Evolutionary conservation across 35 echinoderm and acorn worm genomes (phyloP).

Genomic region (Amphiura filiformis): DNA sequence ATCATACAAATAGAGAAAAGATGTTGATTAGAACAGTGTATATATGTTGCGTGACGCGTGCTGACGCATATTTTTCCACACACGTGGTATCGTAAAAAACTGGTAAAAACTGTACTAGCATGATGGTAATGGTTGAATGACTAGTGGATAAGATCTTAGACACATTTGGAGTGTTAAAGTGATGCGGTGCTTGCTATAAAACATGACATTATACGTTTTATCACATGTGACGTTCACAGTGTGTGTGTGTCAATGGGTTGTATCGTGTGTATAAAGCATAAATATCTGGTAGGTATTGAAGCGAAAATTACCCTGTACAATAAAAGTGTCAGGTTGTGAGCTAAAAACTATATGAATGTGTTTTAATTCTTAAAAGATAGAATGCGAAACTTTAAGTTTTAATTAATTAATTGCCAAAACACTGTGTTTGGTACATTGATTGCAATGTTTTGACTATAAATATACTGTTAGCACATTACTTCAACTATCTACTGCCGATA

Average conservation of each 20-base stretch:
- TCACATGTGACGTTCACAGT: background rate
- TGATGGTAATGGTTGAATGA: background rate
- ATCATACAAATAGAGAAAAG: background rate
- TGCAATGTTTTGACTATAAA: background rate
- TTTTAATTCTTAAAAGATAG: background rate
- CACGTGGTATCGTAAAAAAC: too few relatives aligned
- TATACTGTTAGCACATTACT: background rate
- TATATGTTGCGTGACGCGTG: background rate
- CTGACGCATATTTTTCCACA: background rate
- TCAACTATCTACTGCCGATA: too few relatives aligned
- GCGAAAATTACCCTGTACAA: background rate
- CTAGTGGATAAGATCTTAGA: background rate
- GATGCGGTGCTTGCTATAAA: background rate
- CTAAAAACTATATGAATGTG: background rate
- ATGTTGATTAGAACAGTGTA: background rate
- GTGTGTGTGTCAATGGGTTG: background rate
- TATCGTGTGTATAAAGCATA: background rate
- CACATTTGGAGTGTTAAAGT: background rate
- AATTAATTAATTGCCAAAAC: background rate
- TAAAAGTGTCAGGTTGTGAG: background rate
- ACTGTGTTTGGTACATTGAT: background rate
- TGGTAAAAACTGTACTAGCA: background rate
- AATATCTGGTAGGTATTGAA: background rate
- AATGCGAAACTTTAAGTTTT: background rate
- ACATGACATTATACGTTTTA: background rate